phyloP scores from a whole-genome alignment of 2,113 vertebrate species.

The Engraulis encrasicolus region DNA sequence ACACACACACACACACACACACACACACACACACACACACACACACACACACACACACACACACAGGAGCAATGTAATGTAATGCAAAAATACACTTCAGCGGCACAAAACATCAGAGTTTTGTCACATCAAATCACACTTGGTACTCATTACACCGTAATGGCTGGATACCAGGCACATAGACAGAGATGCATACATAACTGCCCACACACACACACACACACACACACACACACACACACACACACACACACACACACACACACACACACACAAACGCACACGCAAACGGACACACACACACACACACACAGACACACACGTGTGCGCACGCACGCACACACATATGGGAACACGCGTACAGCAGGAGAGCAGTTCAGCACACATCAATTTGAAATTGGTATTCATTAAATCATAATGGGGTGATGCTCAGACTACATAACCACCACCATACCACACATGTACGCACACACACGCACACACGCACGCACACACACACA shows the following conservation, averaged over 20 bases:
- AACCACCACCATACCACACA: not conserved
- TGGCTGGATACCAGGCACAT: not conserved
- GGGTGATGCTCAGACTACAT: not conserved
- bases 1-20: slow-evolving; percentile 63
- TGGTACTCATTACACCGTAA: slow-evolving; percentile 33
- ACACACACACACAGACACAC: slow-evolving; percentile 42
- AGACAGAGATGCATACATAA: not conserved
- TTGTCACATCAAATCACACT: not conserved
- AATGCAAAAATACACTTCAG: not conserved
- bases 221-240: slow-evolving; percentile 36
- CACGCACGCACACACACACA: not conserved
- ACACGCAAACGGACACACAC: not conserved
- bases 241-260: not conserved
- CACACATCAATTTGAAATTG: slow-evolving; percentile 20
- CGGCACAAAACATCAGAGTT: not conserved
- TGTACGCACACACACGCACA: slow-evolving; percentile 45
- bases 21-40: slow-evolving; percentile 63
- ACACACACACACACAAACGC: no score
- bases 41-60: slow-evolving; percentile 68
- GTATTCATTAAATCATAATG: slow-evolving; percentile 37
- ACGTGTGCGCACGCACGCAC: not conserved
- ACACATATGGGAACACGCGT: no score
- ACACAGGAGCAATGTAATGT: slow-evolving; percentile 46
- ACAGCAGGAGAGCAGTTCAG: slow-evolving; percentile 16
- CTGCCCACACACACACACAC: slow-evolving; percentile 37